A percentile compares a stretch with the other conserved stretches of the same genome.
These are phyloP conservation scores for Boleophthalmus pectinirostris DNA, from an alignment of 2,113 vertebrate species.

Conservation along the genomic window DNA sequence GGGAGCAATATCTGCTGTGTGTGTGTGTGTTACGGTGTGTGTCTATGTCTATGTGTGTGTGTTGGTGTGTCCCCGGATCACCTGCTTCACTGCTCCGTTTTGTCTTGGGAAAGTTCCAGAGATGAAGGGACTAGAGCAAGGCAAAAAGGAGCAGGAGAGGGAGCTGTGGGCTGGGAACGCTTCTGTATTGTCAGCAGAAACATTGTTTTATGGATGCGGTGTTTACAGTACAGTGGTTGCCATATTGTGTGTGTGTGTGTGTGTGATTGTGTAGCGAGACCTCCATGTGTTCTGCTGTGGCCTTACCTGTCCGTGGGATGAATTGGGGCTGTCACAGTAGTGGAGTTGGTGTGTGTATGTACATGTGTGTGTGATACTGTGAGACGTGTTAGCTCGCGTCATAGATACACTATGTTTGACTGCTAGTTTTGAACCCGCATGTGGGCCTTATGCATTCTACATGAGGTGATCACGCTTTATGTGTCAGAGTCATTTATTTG, in stretches of 20 bases:
- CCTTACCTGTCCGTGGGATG: slow-evolving; percentile 69
- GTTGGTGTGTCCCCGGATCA: slow-evolving; percentile 27
- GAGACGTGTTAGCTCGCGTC: slow-evolving; percentile 65
- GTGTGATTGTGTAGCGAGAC: background rate
- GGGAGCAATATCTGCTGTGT: background rate
- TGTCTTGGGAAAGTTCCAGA: slow-evolving; percentile 21
- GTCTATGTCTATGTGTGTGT: background rate
- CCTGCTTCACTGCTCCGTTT: slow-evolving; percentile 32
- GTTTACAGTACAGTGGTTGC: slow-evolving; percentile 50
- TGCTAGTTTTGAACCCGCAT: slow-evolving; percentile 73
- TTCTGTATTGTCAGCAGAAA: slow-evolving; percentile 72
- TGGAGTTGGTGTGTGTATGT: slow-evolving; percentile 24
- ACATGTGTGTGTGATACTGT: slow-evolving; percentile 41
- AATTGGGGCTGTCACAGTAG: slow-evolving; percentile 65
- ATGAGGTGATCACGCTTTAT: slow-evolving; percentile 70
- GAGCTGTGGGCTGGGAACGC: slow-evolving; percentile 30
- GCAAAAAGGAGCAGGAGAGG: background rate
- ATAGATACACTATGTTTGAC: slow-evolving; percentile 58
- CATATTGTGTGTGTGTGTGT: slow-evolving; percentile 33
- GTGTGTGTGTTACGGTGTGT: background rate
- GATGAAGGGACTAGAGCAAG: slow-evolving; percentile 19
- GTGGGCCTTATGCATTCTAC: slow-evolving; percentile 74
- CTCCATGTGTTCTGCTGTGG: slow-evolving; percentile 42
- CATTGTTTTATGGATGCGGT: slow-evolving; percentile 67
- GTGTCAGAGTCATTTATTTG: slow-evolving; percentile 76